phyloP scores from a whole-genome alignment of 2,113 vertebrate species.

The Laticauda colubrina region DNA sequence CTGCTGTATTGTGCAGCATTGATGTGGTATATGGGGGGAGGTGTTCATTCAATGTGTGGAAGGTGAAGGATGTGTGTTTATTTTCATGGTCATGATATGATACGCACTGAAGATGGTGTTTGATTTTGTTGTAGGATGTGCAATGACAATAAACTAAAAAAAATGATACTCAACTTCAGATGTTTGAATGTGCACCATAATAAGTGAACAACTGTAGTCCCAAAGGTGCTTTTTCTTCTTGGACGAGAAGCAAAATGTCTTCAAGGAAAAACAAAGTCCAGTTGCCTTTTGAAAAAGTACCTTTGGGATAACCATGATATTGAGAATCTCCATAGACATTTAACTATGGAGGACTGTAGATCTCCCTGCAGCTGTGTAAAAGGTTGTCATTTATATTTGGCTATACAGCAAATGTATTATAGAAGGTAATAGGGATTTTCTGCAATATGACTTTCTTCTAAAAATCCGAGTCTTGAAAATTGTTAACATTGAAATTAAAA shows the following conservation, averaged over 20 bases:
- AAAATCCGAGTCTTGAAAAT: not conserved
- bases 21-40: no score
- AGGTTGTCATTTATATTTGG: not conserved
- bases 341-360: conserved; percentile 70
- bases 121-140: no score
- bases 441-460: not conserved
- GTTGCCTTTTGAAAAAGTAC: not conserved
- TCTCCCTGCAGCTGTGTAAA: conserved; percentile 70
- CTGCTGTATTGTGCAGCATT: no score
- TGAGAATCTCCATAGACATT: not conserved
- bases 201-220: conserved; percentile 69
- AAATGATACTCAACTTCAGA: conserved; percentile 48
- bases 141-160: no score
- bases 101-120: no score
- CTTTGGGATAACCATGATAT: not conserved
- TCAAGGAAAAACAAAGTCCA: not conserved
- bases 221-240: not conserved
- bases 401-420: not conserved
- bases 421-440: not conserved
- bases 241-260: not conserved
- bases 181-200: conserved; percentile 78
- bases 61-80: no score
- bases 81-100: no score
- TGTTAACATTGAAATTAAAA: not conserved
- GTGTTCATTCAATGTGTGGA: no score